Evolutionary conservation across 2,113 vertebrate genomes (phyloP).

Genomic region (Bungarus multicinctus): DNA sequence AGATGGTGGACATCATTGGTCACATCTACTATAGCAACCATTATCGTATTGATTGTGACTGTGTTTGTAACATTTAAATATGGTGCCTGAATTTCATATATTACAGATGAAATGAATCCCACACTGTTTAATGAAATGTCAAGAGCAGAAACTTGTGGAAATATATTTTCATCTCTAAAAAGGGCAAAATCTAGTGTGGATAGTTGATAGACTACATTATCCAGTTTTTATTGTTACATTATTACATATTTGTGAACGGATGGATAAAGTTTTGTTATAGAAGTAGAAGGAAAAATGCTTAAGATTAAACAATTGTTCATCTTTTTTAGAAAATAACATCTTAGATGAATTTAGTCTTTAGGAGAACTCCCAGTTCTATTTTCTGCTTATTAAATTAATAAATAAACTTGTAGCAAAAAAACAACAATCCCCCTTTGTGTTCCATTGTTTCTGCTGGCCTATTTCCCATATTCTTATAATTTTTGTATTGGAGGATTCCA

Average conservation of each 20-base stretch:
- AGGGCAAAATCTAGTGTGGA: background rate
- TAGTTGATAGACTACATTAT: background rate
- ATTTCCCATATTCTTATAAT: background rate
- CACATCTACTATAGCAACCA: background rate
- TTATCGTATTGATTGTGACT: constrained; percentile 1
- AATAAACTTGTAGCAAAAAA: background rate
- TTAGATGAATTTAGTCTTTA: background rate
- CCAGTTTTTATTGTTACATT: background rate
- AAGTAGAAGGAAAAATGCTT: background rate
- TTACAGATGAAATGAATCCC: background rate
- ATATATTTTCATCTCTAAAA: constrained; percentile 8
- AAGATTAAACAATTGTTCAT: background rate
- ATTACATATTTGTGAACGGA: background rate
- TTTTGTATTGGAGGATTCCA: background rate
- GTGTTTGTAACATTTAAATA: constrained; percentile 10
- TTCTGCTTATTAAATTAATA: background rate
- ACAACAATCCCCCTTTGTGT: background rate
- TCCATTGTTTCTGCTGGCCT: background rate
- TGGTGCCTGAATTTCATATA: constrained; percentile 8
- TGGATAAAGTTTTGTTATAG: background rate
- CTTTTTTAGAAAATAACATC: background rate
- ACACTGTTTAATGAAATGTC: background rate
- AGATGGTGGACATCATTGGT: background rate
- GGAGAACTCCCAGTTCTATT: background rate
- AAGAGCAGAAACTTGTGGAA: background rate